Evolutionary conservation across 2,888 invertebrate genomes (phyloP), one percentile per base, ranked within the genome.

Genomic region (Aromia moschata): DNA sequence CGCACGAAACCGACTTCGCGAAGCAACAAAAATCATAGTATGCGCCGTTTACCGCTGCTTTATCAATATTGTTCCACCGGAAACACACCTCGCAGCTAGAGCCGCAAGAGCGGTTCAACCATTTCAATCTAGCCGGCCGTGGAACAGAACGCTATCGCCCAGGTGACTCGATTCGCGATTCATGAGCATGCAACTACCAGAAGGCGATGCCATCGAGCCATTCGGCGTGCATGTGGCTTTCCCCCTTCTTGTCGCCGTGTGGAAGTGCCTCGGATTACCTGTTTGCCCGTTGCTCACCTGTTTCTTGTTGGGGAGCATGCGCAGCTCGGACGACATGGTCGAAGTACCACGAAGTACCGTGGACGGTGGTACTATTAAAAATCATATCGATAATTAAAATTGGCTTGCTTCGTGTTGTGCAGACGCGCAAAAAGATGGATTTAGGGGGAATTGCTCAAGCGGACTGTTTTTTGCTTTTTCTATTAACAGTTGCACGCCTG

Each of bases 191-290:
- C 56, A 55, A 64, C 56, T 49, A 58, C 54, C 58, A 57, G 56
- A 64, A 58, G 60, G 62, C 62, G 56, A 56, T 62, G 62, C 62
- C 62, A 62, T 62, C 63, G 33, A 55, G 45, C 40, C 63, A 60
- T 58, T 60, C 60, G 55, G 56, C 36, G 57, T 55, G 57, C 51
- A 60, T 63, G 60, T 60, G 63, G 63, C 31, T 52, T 58, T 57
- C 51, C 57, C 58, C 57, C 61, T 57, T 51, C 54, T 59, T 38
- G 25, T 38, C 33, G 49, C 25, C 25, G 53, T 55, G 36, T 43
- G 46, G 51, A 47, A 56, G 47, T 58, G 54, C 57, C 54, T 55
- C 53, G 36, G 36, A 47, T 56, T 60, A 54, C 60, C 47, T 56
- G 57, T 41, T 44, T 40, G 41, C 30, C 20, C 12, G 52, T 40